Conservation (phyloP, 1,140 invertebrate genomes). For the Diorhabda elongata region DNA sequence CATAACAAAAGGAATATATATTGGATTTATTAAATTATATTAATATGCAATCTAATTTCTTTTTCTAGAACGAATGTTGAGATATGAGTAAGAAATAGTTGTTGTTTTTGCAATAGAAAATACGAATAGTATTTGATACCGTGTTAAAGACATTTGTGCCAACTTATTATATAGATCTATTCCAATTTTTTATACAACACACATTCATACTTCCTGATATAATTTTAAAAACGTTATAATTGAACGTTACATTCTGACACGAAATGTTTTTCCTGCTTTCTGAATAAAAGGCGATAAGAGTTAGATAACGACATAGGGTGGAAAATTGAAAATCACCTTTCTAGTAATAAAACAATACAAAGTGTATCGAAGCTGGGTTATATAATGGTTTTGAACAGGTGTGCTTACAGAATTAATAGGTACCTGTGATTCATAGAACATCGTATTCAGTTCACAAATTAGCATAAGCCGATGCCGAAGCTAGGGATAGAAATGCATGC, state of each 20-base stretch:
- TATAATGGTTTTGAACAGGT: neutral
- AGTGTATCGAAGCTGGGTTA: too few relatives aligned
- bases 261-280: neutral
- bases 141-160: too few relatives aligned
- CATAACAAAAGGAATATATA: too few relatives aligned
- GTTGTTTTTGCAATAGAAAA: too few relatives aligned
- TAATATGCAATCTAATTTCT: too few relatives aligned
- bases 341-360: too few relatives aligned
- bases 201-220: neutral
- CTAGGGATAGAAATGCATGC: neutral
- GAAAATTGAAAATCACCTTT: conserved; percentile 2
- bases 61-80: too few relatives aligned
- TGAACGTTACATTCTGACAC: neutral
- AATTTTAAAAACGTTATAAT: neutral
- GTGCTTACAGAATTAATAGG: neutral
- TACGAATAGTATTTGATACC: too few relatives aligned
- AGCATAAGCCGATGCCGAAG: neutral
- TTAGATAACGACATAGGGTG: neutral
- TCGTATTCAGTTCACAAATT: neutral
- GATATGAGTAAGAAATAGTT: too few relatives aligned
- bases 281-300: neutral
- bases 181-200: too few relatives aligned
- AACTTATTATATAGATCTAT: too few relatives aligned
- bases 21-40: too few relatives aligned
- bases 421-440: conserved; percentile 2